These are phyloP conservation scores for Eremobia ochroleuca DNA, from an alignment of 2,888 invertebrate species.

Conservation along the genomic window DNA sequence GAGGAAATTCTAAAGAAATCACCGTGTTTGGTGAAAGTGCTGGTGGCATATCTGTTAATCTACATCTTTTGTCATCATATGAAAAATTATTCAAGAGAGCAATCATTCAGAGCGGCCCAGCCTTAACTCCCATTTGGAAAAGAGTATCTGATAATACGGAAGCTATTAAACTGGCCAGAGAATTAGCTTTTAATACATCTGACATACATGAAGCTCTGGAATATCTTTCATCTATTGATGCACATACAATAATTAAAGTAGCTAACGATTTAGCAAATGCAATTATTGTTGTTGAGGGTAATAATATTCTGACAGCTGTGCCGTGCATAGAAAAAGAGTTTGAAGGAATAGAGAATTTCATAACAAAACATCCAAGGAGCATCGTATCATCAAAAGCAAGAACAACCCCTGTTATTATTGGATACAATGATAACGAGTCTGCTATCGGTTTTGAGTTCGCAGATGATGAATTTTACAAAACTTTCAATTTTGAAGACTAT, in stretches of 20 bases:
- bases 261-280: slow-evolving; percentile 13
- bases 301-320: not conserved
- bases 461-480: not conserved
- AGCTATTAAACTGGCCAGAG: slow-evolving; percentile 37
- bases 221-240: slow-evolving; percentile 42
- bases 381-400: slow-evolving; percentile 30
- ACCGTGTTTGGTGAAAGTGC: slow-evolving; percentile 73
- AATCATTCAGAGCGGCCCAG: slow-evolving; percentile 56
- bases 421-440: slow-evolving; percentile 43
- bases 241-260: slow-evolving; percentile 20
- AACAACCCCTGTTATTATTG: slow-evolving; percentile 42
- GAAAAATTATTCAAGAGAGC: slow-evolving; percentile 56
- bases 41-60: slow-evolving; percentile 64
- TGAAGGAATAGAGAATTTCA: slow-evolving; percentile 46
- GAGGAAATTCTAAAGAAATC: slow-evolving; percentile 66
- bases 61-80: slow-evolving; percentile 42
- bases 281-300: not conserved
- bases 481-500: slow-evolving; percentile 3
- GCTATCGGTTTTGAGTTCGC: slow-evolving; percentile 1
- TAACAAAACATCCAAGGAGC: slow-evolving; percentile 43
- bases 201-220: slow-evolving; percentile 41
- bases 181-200: slow-evolving; percentile 39
- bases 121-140: slow-evolving; percentile 12
- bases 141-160: slow-evolving; percentile 15
- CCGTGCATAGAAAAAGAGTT: slow-evolving; percentile 48